Evolutionary conservation across 2,113 vertebrate genomes (phyloP), one percentile per base, ranked within the genome.

Genomic region (Phrynosoma platyrhinos): DNA sequence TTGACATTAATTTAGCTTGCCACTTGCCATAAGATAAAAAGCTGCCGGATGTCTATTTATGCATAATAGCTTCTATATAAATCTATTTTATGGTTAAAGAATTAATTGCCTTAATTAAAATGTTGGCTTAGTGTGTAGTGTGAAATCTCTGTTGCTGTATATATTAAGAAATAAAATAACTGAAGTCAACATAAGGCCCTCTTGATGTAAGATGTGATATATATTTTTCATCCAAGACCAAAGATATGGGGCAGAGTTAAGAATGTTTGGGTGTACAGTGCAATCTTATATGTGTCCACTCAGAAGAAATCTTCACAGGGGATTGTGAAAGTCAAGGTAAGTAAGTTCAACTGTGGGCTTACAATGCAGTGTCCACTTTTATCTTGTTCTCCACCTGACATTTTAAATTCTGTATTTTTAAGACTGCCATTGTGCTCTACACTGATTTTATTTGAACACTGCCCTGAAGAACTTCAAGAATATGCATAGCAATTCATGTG

Each of bases 1-100:
- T 20, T 0, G 0, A 55, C 0, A 30, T 9, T 53, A 21, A 27
- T 87, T 90, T 40, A 84, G 69, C 21, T n/a, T 14, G 21, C 40
- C 72, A 23, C 55, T 87, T 20, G 72, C 4, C 69, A 4, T 2
- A 9, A 40, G 76, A 20, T 78, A 91, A 85, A 87, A 1, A 80
- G 0, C 81, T 91, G 81, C 5, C 42, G 2, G 21, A 64, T 69
- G 71, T 20, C 1, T 82, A 68, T 80, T 92, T n/a, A 69, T 93
- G 23, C 89, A 80, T 9, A 53, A 62, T 1, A 71, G 6, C 27
- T 69, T 91, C 74, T 69, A 66, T 47, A 68, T 84, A 62, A 62
- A 62, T 62, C 58, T 62, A 16, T 2, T 72, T 72, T 5, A 27
- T 85, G 74, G 58, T 55, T 91, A 88, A 87, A 0, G 1, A 83